Percentiles rank a stretch among this genome's conserved stretches.
phyloP scores from a whole-genome alignment of 2,113 vertebrate species.

The Antechinus stuartii region DNA sequence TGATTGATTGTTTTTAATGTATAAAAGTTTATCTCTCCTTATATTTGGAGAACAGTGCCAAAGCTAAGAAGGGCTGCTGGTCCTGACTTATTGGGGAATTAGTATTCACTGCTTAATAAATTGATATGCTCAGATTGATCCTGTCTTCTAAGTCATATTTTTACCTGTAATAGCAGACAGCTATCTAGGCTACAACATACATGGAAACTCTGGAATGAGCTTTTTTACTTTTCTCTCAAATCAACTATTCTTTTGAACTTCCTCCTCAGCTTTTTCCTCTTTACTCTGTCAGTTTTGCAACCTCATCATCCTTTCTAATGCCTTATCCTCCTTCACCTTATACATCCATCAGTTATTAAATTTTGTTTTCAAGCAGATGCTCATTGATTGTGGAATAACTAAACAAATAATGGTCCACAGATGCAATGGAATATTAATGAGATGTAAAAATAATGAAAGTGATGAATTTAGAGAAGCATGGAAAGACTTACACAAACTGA shows the following conservation, averaged over 20 bases:
- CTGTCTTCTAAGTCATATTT: background rate
- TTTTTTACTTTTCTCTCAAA: background rate
- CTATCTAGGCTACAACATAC: background rate
- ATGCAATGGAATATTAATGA: background rate
- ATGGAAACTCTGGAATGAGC: background rate
- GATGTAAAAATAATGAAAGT: background rate
- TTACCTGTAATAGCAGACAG: background rate
- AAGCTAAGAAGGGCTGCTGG: background rate
- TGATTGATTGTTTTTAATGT: background rate
- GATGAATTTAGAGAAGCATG: background rate
- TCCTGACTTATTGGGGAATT: background rate
- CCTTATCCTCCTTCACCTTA: background rate
- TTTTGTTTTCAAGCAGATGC: background rate
- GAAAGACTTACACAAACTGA: background rate
- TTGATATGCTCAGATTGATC: background rate
- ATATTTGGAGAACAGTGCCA: background rate
- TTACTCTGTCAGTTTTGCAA: background rate
- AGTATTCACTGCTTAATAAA: background rate
- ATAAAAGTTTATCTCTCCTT: background rate
- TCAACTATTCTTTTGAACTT: background rate
- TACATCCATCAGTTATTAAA: background rate
- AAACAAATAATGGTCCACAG: background rate
- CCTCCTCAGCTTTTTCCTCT: background rate
- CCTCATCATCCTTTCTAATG: background rate
- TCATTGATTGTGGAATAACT: background rate